Percentiles rank a stretch among this genome's conserved stretches.
phyloP scores from a whole-genome alignment of 2,797 vertebrate genomes.

The Sebastolobus altivelis region DNA sequence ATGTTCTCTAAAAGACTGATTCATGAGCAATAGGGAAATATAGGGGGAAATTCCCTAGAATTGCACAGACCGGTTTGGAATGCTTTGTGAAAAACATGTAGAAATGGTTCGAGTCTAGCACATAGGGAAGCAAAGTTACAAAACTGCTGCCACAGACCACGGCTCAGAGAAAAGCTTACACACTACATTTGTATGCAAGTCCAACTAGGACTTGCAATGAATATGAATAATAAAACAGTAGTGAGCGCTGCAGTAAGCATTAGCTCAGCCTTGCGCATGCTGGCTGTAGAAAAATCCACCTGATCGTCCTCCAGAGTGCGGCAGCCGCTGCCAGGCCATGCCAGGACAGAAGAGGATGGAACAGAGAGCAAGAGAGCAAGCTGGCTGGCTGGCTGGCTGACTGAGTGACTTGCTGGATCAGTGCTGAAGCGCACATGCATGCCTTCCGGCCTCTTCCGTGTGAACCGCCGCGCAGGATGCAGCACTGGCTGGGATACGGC shows the following conservation, averaged over 20 bases:
- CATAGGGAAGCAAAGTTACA: slow-evolving; percentile 28
- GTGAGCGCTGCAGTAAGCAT: slow-evolving; percentile 56
- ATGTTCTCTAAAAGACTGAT: not conserved
- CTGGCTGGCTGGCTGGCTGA: slow-evolving; percentile 29
- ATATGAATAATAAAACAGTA: slow-evolving; percentile 71
- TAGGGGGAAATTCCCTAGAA: not conserved
- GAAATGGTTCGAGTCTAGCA: slow-evolving; percentile 13
- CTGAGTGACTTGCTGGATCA: slow-evolving; percentile 57
- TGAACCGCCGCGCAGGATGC: slow-evolving; percentile 80
- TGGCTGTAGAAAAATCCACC: slow-evolving; percentile 59
- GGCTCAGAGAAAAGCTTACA: slow-evolving; percentile 38
- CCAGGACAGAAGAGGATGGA: slow-evolving; percentile 52
- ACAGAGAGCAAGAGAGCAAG: slow-evolving; percentile 27
- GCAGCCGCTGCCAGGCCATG: slow-evolving; percentile 48
- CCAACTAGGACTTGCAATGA: slow-evolving; percentile 49
- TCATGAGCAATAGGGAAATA: slow-evolving; percentile 1
- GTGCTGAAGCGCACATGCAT: slow-evolving; percentile 69
- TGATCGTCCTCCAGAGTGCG: slow-evolving; percentile 56
- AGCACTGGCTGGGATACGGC: slow-evolving; percentile 64
- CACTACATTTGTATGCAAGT: slow-evolving; percentile 61
- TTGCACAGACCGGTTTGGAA: not conserved
- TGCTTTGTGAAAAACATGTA: not conserved
- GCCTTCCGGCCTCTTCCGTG: slow-evolving; percentile 78
- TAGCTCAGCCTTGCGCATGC: slow-evolving; percentile 46
- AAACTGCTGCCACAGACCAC: slow-evolving; percentile 39